phyloP scores from a whole-genome alignment of 2,113 vertebrate genomes.

The Epinephelus lanceolatus region DNA sequence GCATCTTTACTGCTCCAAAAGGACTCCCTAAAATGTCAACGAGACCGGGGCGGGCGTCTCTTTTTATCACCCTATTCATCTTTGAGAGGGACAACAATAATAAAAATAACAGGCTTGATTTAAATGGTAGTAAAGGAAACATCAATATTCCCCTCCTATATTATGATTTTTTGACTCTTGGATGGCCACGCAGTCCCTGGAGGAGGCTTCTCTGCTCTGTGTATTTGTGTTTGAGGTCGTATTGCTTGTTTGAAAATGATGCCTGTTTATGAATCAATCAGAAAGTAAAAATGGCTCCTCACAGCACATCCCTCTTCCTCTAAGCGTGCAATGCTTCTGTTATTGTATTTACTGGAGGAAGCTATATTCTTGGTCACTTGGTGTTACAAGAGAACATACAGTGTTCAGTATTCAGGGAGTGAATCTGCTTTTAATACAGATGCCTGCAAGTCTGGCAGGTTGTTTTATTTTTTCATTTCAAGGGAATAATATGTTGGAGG shows the following conservation, averaged over 20 bases:
- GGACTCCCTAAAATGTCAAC: conserved; percentile 82
- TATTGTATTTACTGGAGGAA: conserved; percentile 42
- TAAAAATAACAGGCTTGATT: conserved; percentile 78
- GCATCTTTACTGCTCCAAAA: conserved; percentile 79
- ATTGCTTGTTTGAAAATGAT: conserved; percentile 43
- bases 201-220: conserved; percentile 25
- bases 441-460: conserved; percentile 11
- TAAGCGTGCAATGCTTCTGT: conserved; percentile 18
- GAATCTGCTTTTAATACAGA: conserved; percentile 29
- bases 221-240: conserved; percentile 36
- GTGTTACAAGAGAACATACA: conserved; percentile 32
- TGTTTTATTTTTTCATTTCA: conserved; percentile 14
- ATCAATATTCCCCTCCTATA: conserved; percentile 65
- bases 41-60: conserved; percentile 36
- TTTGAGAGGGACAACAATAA: conserved; percentile 63
- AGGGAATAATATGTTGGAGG: not conserved
- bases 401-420: conserved; percentile 23
- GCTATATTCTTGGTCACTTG: conserved; percentile 40
- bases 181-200: conserved; percentile 14
- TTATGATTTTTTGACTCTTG: conserved; percentile 32
- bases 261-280: conserved; percentile 51
- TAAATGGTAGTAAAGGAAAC: conserved; percentile 73
- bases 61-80: conserved; percentile 77
- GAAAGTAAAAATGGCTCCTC: conserved; percentile 28
- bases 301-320: conserved; percentile 20